phyloP scores from a whole-genome alignment of 2,797 vertebrate species.

The Kryptolebias ocellatus region DNA sequence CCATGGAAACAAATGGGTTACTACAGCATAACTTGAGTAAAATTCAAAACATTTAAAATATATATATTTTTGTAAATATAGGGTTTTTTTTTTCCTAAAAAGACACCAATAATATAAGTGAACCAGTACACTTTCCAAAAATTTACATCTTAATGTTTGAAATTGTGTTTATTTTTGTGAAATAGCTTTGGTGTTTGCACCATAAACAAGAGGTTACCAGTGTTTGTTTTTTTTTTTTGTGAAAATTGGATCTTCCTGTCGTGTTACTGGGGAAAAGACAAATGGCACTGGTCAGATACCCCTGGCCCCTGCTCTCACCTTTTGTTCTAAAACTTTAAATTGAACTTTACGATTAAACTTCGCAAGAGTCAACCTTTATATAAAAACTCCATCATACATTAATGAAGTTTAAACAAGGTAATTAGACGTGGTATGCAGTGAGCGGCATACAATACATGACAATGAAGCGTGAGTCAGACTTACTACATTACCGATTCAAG shows the following conservation, averaged over 20 bases:
- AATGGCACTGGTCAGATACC: background rate
- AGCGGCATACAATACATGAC: conserved; percentile 39
- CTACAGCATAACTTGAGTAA: background rate
- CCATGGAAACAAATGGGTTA: conserved; percentile 2
- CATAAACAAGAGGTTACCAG: background rate
- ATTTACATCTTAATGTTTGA: too few relatives aligned
- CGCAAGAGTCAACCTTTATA: background rate
- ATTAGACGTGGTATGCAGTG: conserved; percentile 15
- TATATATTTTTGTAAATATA: background rate
- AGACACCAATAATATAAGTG: background rate
- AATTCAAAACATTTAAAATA: background rate
- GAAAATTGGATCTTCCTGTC: background rate
- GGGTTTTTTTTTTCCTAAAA: background rate
- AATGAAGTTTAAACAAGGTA: conserved; percentile 32
- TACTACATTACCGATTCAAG: conserved; percentile 51
- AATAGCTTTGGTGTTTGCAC: background rate
- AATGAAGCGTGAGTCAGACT: conserved; percentile 40
- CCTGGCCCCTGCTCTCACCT: background rate
- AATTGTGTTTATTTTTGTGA: too few relatives aligned
- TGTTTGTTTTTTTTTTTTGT: background rate
- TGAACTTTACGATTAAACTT: conserved; percentile 1
- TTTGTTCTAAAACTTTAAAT: conserved; percentile 5
- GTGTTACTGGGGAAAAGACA: background rate
- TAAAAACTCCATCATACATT: conserved; percentile 11
- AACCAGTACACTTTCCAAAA: background rate